These are phyloP conservation scores for Amphiura filiformis DNA, from an alignment of 35 echinoderm and acorn worm species.

Conservation along the genomic window DNA sequence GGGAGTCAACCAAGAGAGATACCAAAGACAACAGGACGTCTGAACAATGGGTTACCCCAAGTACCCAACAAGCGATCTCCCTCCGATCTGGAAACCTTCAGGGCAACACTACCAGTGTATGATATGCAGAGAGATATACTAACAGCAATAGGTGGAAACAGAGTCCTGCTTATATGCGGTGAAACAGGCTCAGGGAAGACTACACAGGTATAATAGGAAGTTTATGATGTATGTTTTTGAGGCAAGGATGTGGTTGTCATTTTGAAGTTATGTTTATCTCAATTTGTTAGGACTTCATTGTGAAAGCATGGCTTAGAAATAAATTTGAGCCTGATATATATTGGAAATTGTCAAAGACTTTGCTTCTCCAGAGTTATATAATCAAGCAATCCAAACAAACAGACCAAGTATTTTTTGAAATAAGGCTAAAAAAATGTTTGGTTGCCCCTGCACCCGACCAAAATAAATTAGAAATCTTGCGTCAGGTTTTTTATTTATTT, in stretches of 20 bases:
- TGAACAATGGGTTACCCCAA: slow-evolving; percentile 85
- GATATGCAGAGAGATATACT: slow-evolving; percentile 62
- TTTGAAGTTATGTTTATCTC: too few relatives aligned
- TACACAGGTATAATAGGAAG: slow-evolving; percentile 76
- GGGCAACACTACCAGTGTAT: slow-evolving; percentile 77
- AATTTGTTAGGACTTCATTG: too few relatives aligned
- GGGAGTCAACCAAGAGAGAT: slow-evolving; percentile 60
- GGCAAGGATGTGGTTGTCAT: not conserved
- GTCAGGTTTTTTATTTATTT: too few relatives aligned
- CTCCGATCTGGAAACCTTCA: slow-evolving; percentile 88
- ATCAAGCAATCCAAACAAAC: too few relatives aligned
- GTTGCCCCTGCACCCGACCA: too few relatives aligned
- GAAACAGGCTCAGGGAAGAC: slow-evolving; percentile 99
- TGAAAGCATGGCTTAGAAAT: too few relatives aligned
- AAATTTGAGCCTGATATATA: too few relatives aligned
- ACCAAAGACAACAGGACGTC: slow-evolving; percentile 83
- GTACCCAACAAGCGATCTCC: slow-evolving; percentile 42
- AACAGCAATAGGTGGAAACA: slow-evolving; percentile 50
- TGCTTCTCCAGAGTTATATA: too few relatives aligned
- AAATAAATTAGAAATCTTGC: too few relatives aligned
- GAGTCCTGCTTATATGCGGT: slow-evolving; percentile 74
- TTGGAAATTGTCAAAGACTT: too few relatives aligned
- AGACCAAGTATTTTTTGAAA: too few relatives aligned
- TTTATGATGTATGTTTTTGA: not conserved
- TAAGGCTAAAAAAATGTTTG: too few relatives aligned